Evolutionary conservation across 2,797 vertebrate genomes (phyloP).

Genomic region (Lerista edwardsae): DNA sequence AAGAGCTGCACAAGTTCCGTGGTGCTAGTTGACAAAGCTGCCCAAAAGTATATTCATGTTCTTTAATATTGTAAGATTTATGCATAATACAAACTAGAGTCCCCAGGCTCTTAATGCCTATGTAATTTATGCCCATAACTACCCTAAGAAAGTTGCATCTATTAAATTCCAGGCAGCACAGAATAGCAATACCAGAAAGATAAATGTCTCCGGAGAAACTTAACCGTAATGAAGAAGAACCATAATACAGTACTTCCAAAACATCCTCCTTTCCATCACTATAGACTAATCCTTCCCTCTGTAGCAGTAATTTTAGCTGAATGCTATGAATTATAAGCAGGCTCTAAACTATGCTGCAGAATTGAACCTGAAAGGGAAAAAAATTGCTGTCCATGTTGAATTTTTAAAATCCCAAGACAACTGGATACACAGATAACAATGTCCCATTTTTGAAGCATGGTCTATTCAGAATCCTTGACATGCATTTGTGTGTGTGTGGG

Average conservation of each 20-base stretch:
- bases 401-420: neutral
- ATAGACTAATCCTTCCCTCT: neutral
- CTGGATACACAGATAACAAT: neutral
- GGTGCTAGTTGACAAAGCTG: neutral
- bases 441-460: neutral
- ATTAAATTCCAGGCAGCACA: neutral
- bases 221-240: neutral
- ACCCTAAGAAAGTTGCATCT: neutral
- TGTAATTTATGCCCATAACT: neutral
- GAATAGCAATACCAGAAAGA: neutral
- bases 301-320: neutral
- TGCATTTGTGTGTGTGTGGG: no score
- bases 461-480: neutral
- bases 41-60: neutral
- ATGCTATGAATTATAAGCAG: constrained; percentile 4
- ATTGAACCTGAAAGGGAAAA: neutral
- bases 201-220: neutral
- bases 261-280: neutral
- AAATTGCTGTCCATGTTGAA: neutral
- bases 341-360: neutral
- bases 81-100: neutral
- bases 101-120: neutral
- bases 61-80: neutral
- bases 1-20: neutral
- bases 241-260: neutral